A percentile compares a stretch with the other conserved stretches of the same genome.
These are phyloP conservation scores for Trichonephila inaurata DNA, from an alignment of 1,140 invertebrate species.

Conservation along the genomic window DNA sequence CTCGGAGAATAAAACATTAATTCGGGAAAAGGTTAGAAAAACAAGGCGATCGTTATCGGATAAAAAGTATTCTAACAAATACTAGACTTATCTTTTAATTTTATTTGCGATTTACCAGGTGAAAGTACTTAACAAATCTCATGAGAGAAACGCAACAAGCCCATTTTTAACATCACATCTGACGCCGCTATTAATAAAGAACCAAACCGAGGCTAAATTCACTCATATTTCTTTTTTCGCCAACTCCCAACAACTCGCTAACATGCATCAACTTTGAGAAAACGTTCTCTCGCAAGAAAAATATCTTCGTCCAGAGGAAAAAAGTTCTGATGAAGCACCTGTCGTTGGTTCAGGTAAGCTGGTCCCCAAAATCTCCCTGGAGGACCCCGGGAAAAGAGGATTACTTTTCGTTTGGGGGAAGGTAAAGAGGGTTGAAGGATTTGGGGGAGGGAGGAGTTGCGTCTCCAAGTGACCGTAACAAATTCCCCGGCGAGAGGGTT, in stretches of 20 bases:
- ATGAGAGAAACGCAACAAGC: not conserved
- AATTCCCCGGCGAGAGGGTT: conserved; percentile 24
- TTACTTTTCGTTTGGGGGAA: conserved; percentile 20
- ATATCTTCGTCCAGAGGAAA: conserved; percentile 7
- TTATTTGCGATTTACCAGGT: not conserved
- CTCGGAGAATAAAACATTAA: no score
- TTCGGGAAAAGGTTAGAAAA: no score
- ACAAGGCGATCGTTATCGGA: not conserved
- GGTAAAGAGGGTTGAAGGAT: not conserved
- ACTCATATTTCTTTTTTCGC: not conserved
- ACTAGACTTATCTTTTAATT: no score
- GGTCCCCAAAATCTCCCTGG: conserved; percentile 47
- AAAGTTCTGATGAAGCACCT: conserved; percentile 62
- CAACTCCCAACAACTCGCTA: not conserved
- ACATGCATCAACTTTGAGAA: not conserved
- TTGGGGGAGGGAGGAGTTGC: conserved; percentile 11
- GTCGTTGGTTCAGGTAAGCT: conserved; percentile 60
- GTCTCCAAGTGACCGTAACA: conserved; percentile 64
- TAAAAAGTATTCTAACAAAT: not conserved
- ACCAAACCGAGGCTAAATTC: conserved; percentile 19
- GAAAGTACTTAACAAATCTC: not conserved
- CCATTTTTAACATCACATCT: not conserved
- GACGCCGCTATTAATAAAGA: conserved; percentile 21
- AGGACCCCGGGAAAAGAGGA: conserved; percentile 53
- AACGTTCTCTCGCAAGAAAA: not conserved